A percentile compares a stretch with the other conserved stretches of the same genome.
These are phyloP conservation scores for Uromys caudimaculatus DNA, from an alignment of 2,797 vertebrate genomes.

Conservation along the genomic window DNA sequence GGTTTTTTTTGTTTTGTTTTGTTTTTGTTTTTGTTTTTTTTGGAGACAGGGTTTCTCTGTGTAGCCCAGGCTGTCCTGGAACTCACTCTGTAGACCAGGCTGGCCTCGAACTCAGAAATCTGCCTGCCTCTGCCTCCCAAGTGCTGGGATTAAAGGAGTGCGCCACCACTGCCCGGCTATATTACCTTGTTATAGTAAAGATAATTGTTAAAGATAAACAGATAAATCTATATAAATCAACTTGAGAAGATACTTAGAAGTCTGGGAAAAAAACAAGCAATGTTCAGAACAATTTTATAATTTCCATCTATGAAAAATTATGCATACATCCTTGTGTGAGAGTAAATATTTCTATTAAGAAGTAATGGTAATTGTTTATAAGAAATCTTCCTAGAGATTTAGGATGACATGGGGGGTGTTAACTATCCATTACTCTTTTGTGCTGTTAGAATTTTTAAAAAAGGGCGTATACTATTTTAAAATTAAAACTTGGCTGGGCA, in stretches of 20 bases:
- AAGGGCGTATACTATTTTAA: neutral
- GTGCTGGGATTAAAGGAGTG: too few relatives aligned
- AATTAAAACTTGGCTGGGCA: neutral
- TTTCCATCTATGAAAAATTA: slow-evolving; percentile 3
- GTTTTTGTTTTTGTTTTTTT: too few relatives aligned
- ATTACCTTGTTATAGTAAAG: neutral
- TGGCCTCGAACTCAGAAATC: too few relatives aligned
- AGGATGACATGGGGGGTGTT: neutral
- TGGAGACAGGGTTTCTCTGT: too few relatives aligned
- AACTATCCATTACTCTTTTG: neutral
- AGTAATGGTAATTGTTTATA: slow-evolving; percentile 7
- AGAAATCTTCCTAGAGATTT: neutral
- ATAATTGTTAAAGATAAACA: slow-evolving; percentile 27
- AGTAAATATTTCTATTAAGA: neutral
- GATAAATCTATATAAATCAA: neutral
- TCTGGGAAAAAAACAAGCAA: neutral
- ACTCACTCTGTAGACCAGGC: too few relatives aligned
- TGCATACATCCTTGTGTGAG: neutral
- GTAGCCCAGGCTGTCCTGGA: too few relatives aligned
- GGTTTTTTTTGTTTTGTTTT: too few relatives aligned
- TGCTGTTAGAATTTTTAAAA: neutral
- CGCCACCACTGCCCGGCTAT: too few relatives aligned
- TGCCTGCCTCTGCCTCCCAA: too few relatives aligned
- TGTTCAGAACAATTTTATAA: neutral
- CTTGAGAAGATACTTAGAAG: slow-evolving; percentile 18